A percentile compares a stretch with the other conserved stretches of the same genome.
Conservation (phyloP, 2,888 invertebrate species). For the Eupeodes luniger region DNA sequence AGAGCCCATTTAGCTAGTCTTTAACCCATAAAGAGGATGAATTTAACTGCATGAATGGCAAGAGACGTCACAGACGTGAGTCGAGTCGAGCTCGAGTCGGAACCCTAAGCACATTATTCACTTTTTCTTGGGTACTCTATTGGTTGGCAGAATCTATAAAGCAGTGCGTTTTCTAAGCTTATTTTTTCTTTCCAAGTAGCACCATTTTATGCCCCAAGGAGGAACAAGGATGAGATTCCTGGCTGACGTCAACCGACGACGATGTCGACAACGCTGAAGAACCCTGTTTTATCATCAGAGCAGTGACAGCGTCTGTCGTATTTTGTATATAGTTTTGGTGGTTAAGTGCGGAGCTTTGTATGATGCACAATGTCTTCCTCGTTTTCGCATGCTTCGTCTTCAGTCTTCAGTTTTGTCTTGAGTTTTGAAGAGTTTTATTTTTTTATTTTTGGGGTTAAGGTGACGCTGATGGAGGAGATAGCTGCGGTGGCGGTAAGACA, state of each 20-base stretch:
- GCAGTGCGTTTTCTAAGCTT: conserved; percentile 43
- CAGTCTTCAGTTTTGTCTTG: background rate
- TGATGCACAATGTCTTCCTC: conserved; percentile 64
- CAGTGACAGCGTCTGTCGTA: background rate
- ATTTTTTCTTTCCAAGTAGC: conserved; percentile 1
- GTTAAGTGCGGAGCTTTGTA: conserved; percentile 61
- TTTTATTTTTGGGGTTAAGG: conserved; percentile 58
- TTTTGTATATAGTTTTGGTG: conserved; percentile 30
- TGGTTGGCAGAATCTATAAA: conserved; percentile 4
- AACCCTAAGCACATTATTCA: conserved; percentile 42
- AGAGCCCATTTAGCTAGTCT: conserved; percentile 65
- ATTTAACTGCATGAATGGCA: conserved; percentile 63
- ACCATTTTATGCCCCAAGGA: conserved; percentile 45
- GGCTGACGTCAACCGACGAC: too few species aligned
- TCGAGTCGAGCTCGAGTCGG: background rate
- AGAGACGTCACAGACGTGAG: conserved; percentile 54
- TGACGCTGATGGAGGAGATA: conserved; percentile 41
- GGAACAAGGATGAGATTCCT: conserved; percentile 24
- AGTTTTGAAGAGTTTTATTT: too few species aligned
- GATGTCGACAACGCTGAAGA: background rate
- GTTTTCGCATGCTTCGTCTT: conserved; percentile 13
- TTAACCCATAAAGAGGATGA: conserved; percentile 70
- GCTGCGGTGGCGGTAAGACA: background rate
- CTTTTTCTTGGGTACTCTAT: conserved; percentile 20
- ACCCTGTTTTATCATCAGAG: conserved; percentile 2